These are phyloP conservation scores for Actinemys pallida DNA, from an alignment of 2,113 vertebrate genomes.

Conservation along the genomic window DNA sequence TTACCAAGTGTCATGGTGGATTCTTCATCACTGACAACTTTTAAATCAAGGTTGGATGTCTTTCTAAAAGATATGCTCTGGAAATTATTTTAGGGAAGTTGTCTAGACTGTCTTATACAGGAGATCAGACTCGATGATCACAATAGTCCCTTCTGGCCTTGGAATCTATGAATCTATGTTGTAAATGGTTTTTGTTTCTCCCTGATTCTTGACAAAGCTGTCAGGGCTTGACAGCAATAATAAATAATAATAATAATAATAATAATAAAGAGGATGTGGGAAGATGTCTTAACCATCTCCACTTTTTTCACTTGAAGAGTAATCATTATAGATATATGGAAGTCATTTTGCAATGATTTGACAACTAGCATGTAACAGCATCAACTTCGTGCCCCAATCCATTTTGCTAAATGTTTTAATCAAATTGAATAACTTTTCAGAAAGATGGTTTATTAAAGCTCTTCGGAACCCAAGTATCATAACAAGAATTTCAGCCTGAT, in stretches of 20 bases:
- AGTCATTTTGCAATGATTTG: background rate
- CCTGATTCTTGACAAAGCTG: background rate
- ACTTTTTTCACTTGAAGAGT: background rate
- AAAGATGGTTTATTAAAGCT: background rate
- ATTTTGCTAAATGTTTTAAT: background rate
- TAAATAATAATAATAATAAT: no score
- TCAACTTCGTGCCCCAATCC: background rate
- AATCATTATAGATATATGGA: background rate
- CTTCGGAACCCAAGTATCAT: background rate
- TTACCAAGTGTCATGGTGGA: background rate
- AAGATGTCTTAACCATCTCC: background rate
- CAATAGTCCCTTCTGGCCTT: background rate
- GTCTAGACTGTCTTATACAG: background rate
- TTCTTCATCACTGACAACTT: background rate
- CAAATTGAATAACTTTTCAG: background rate
- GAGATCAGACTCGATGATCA: background rate
- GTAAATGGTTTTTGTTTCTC: background rate
- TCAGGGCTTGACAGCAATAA: background rate
- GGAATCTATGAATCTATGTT: background rate
- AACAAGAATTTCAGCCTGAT: background rate
- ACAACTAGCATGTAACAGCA: background rate
- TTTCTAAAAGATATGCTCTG: background rate
- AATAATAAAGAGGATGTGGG: background rate
- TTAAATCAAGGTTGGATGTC: background rate
- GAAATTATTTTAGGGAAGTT: background rate